These are phyloP conservation scores for Bathynomus jamesi DNA, from an alignment of 1,140 invertebrate genomes.

Conservation along the genomic window DNA sequence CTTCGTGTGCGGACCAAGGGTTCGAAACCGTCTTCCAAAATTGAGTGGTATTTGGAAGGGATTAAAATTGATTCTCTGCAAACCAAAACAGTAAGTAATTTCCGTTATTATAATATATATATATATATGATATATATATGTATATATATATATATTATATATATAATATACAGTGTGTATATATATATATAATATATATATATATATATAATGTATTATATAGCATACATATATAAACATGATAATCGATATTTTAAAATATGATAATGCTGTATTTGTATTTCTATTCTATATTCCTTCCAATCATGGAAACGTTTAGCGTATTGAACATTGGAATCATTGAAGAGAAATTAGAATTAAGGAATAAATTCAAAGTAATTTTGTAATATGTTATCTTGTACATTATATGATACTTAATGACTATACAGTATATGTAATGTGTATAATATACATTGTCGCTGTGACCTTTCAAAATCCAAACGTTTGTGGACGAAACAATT, in stretches of 20 bases:
- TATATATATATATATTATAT: conserved; percentile 1
- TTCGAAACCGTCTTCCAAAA: background rate
- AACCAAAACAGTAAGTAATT: background rate
- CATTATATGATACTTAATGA: too few species aligned
- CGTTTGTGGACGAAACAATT: too few species aligned
- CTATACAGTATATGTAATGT: too few species aligned
- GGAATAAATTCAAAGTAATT: too few species aligned
- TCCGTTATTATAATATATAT: background rate
- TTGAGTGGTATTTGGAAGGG: background rate
- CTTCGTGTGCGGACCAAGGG: conserved; percentile 30
- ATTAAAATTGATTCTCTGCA: background rate
- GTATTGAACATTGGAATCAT: too few species aligned
- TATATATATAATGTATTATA: conserved; percentile 1
- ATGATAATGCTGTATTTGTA: too few species aligned
- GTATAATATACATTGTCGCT: too few species aligned
- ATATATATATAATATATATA: conserved; percentile 3
- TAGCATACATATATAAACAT: background rate
- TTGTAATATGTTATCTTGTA: too few species aligned
- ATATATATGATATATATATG: background rate
- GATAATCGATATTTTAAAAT: background rate
- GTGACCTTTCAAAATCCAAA: too few species aligned
- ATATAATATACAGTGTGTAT: background rate
- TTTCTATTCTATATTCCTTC: too few species aligned
- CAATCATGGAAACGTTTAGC: too few species aligned
- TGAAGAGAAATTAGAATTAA: too few species aligned